Percentiles rank a stretch among this genome's conserved stretches.
These are phyloP conservation scores for Serrognathus titanus DNA, from an alignment of 2,888 invertebrate genomes.

Conservation along the genomic window DNA sequence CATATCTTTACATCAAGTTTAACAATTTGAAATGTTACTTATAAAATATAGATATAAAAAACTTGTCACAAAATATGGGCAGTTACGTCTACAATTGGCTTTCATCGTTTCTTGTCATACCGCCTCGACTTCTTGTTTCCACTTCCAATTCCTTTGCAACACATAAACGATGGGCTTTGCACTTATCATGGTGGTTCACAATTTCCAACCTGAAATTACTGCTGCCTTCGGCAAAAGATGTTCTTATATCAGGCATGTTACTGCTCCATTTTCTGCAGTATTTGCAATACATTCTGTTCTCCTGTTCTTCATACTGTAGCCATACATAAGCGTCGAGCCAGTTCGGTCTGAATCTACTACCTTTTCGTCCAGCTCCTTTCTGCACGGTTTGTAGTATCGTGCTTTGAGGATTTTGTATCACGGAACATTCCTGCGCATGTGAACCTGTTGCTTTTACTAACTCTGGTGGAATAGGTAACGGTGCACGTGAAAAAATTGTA, in stretches of 20 bases:
- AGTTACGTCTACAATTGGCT: not conserved
- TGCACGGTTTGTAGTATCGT: slow-evolving; percentile 6
- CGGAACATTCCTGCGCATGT: slow-evolving; percentile 46
- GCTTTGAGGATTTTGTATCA: slow-evolving; percentile 37
- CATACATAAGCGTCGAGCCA: slow-evolving; percentile 71
- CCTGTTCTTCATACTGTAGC: slow-evolving; percentile 66
- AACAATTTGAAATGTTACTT: too few relatives aligned
- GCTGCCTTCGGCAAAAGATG: slow-evolving; percentile 77
- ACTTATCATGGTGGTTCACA: slow-evolving; percentile 75
- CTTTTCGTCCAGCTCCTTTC: slow-evolving; percentile 47
- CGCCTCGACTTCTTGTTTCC: slow-evolving; percentile 21
- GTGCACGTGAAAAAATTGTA: slow-evolving; percentile 24
- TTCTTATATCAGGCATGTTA: slow-evolving; percentile 66
- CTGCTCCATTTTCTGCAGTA: slow-evolving; percentile 72
- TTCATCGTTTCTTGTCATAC: slow-evolving; percentile 1
- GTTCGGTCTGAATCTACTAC: slow-evolving; percentile 63
- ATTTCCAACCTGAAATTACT: slow-evolving; percentile 74
- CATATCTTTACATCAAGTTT: too few relatives aligned
- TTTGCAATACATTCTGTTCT: slow-evolving; percentile 70
- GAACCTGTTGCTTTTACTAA: slow-evolving; percentile 33
- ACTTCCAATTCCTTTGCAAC: slow-evolving; percentile 51
- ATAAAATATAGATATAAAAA: too few relatives aligned
- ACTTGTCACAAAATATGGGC: too few relatives aligned
- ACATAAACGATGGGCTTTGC: slow-evolving; percentile 72
- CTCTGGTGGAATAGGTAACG: slow-evolving; percentile 35